Evolutionary conservation across 1,140 invertebrate genomes (phyloP), one percentile per base, ranked within the genome.

Genomic region (Aphelinus atriplicis): DNA sequence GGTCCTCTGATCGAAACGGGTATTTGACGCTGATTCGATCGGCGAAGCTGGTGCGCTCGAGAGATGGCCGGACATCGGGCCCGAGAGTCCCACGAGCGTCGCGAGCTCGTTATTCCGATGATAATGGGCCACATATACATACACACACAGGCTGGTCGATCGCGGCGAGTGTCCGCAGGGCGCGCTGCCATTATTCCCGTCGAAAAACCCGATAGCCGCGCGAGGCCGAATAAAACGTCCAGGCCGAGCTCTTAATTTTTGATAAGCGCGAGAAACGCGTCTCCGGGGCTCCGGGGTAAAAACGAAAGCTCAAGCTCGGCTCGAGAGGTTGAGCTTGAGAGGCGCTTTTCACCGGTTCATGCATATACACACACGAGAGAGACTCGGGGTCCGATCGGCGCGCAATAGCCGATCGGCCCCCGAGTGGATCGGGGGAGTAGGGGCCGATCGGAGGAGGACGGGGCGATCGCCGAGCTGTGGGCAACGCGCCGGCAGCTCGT

Each of bases 211-310:
- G 26, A 51, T 68, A 51, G n/a, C 46, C 50, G 26, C 26, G 4
- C 57, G 58, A 60, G 55, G 6, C 45, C 4, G 46, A 45, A 48
- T 10, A 63, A n/a, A 47, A 60, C 53, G 50, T 45, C 7, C 56
- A 42, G 7, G 7, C 3, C 45, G 61, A 7, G 7, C 60, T 64
- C 61, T 72, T 72, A 64, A 71, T 71, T 72, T 58, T 45, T 47
- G 71, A 72, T 72, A 51, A 64, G 62, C 53, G 67, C 1, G n/a
- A 1, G 2, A 1, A 7, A 26, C 4, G 43, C 43, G 4, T 10
- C 61, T n/a, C 46, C 61, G 63, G 46, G 26, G 46, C 10, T 46
- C 60, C 66, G 55, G n/a, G 43, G 5, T 26, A 26, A 26, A 26
- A 26, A 0, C 3, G 47, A 43, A 53, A 10, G 47, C 42, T 26